A percentile compares a stretch with the other conserved stretches of the same genome.
Evolutionary conservation across 2,113 vertebrate genomes (phyloP).

Genomic region (Myotis davidii): DNA sequence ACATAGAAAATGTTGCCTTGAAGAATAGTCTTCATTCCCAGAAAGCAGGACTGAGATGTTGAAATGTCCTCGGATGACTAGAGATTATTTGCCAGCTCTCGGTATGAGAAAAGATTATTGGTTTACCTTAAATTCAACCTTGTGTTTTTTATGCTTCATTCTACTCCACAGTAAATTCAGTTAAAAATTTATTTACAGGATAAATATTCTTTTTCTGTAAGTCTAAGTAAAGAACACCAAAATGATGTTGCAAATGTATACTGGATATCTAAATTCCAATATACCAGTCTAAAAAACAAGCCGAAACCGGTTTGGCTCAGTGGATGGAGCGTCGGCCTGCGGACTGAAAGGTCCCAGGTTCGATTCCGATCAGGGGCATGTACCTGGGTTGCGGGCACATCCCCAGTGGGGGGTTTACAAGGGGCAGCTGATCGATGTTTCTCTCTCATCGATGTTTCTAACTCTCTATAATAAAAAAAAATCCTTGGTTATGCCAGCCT

Average conservation of each 20-base stretch:
- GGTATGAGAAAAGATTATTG: neutral
- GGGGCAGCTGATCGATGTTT: too few species aligned
- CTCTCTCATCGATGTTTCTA: too few species aligned
- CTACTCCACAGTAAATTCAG: neutral
- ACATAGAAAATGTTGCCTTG: neutral
- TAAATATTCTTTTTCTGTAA: neutral
- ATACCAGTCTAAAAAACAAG: neutral
- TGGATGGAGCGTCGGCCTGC: too few species aligned
- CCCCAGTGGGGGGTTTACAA: too few species aligned
- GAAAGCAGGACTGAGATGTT: neutral
- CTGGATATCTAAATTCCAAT: neutral
- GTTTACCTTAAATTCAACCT: neutral
- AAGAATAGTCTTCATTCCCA: constrained; percentile 13
- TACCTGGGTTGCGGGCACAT: too few species aligned
- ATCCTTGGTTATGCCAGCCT: neutral
- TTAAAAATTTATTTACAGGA: neutral
- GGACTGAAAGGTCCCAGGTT: too few species aligned
- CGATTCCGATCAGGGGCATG: too few species aligned
- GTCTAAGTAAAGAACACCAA: neutral
- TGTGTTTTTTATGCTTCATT: constrained; percentile 17
- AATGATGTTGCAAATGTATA: neutral
- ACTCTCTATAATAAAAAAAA: too few species aligned
- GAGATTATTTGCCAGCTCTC: neutral
- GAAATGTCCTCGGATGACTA: neutral
- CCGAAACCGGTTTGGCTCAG: too few species aligned